Evolutionary conservation across 1,140 invertebrate genomes (phyloP), one percentile per base, ranked within the genome.

Genomic region (Chrysopa pallens): DNA sequence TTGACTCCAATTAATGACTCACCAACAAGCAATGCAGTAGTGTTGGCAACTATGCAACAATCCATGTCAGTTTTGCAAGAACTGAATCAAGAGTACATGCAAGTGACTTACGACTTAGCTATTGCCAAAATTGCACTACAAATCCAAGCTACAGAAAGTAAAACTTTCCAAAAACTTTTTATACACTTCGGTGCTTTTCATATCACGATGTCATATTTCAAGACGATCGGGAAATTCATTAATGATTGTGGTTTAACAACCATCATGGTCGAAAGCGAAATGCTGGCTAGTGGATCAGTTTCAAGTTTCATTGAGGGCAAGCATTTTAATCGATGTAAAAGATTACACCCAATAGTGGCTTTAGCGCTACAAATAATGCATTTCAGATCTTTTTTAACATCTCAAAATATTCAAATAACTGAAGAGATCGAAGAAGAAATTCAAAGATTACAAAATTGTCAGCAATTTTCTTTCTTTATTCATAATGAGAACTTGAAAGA

Each of bases 131-230:
- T 57, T 8, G 60, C 56, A n/a, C 38, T 58, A 9, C 51, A 59
- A 52, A 59, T 64, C 40, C 59, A 64, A 53, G 42, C 42, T 7
- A 46, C 40, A 9, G 55, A 63, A 49, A 46, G 46, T 17, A 48
- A 55, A 6, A 39, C 6, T 31, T 63, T 56, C 50, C 42, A 62
- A 36, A 60, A 62, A 42, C 36, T 68, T 38, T 69, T 68, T 47
- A 63, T 68, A 29, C 57, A 66, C 47, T 45, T 67, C 8, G 66
- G 64, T 29, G 38, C 57, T 4, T 69, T 69, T 46, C 67, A 68
- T 46, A 56, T 66, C 8, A 56, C 58, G 54, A 52, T 68, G 55
- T 51, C 65, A 11, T 69, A 52, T 47, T 69, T 69, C 45, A 64
- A 62, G 52, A 60, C 59, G 1, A 17, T 68, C 14, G 67, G 64